phyloP scores from a whole-genome alignment of 2,113 vertebrate genomes.

The Cyanoramphus novaezelandiae region DNA sequence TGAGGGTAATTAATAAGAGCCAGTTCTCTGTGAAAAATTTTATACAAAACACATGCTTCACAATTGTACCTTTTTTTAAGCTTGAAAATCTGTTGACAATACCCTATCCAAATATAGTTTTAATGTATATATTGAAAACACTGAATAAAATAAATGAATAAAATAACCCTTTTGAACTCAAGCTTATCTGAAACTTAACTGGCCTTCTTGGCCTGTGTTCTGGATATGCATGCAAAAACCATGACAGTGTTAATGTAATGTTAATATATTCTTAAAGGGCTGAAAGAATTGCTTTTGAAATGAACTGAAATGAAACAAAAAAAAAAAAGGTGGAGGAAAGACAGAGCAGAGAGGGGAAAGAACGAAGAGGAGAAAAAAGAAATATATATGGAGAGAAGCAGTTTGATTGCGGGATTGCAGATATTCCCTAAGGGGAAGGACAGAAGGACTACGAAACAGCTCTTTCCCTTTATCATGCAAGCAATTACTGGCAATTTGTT shows the following conservation, averaged over 20 bases:
- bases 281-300: constrained; percentile 55
- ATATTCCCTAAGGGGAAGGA: constrained; percentile 57
- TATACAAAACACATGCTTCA: background rate
- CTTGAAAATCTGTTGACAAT: constrained; percentile 31
- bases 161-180: constrained; percentile 56
- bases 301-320: background rate
- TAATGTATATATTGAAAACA: background rate
- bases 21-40: background rate
- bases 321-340: background rate
- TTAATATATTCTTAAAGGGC: constrained; percentile 67
- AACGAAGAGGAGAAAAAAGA: background rate
- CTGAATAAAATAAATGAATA: constrained; percentile 22
- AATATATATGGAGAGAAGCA: background rate
- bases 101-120: background rate
- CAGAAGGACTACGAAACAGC: constrained; percentile 58
- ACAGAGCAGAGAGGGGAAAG: background rate
- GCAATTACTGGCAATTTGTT: constrained; percentile 87
- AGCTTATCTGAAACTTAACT: constrained; percentile 49
- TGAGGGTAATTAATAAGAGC: constrained; percentile 18
- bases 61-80: background rate
- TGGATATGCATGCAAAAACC: constrained; percentile 29
- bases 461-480: constrained; percentile 78
- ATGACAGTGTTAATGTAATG: constrained; percentile 63
- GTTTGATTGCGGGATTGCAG: constrained; percentile 42
- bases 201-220: constrained; percentile 19